A percentile compares a stretch with the other conserved stretches of the same genome.
Conservation (phyloP, 2,113 vertebrate genomes). For the Aramus guarauna region DNA sequence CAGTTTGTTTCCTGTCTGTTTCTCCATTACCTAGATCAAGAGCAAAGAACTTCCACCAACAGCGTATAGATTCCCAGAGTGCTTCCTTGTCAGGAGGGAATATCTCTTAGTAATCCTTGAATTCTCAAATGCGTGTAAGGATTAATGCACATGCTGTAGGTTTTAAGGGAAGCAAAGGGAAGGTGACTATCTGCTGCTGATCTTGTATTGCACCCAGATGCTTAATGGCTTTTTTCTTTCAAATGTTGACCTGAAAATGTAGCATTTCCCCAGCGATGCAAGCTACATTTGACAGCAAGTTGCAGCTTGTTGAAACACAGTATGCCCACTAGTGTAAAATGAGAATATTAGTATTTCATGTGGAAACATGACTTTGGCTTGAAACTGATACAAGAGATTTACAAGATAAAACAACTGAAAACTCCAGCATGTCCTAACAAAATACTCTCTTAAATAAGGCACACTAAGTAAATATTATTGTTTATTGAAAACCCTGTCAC, state of each 20-base stretch:
- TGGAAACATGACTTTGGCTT: slow-evolving; percentile 70
- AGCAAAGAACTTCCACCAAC: not conserved
- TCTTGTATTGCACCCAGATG: not conserved
- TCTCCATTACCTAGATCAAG: not conserved
- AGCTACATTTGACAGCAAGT: slow-evolving; percentile 47
- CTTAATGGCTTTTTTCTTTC: not conserved
- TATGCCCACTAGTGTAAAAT: slow-evolving; percentile 69
- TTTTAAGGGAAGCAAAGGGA: not conserved
- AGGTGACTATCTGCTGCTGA: not conserved
- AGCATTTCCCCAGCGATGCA: slow-evolving; percentile 17
- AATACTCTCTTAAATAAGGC: slow-evolving; percentile 24
- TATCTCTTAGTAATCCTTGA: not conserved
- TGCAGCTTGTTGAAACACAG: slow-evolving; percentile 66
- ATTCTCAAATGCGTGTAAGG: not conserved
- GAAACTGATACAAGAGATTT: slow-evolving; percentile 65
- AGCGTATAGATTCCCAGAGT: not conserved
- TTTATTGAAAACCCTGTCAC: slow-evolving; percentile 36
- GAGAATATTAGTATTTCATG: slow-evolving; percentile 69
- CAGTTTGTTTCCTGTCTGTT: not conserved
- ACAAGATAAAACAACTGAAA: slow-evolving; percentile 55
- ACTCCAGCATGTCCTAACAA: slow-evolving; percentile 47
- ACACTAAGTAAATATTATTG: slow-evolving; percentile 34
- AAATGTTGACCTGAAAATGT: slow-evolving; percentile 9
- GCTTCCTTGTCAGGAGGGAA: not conserved
- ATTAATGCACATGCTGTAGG: not conserved